phyloP scores from a whole-genome alignment of 2,888 invertebrate genomes.

The Drosophila austrosaltans region DNA sequence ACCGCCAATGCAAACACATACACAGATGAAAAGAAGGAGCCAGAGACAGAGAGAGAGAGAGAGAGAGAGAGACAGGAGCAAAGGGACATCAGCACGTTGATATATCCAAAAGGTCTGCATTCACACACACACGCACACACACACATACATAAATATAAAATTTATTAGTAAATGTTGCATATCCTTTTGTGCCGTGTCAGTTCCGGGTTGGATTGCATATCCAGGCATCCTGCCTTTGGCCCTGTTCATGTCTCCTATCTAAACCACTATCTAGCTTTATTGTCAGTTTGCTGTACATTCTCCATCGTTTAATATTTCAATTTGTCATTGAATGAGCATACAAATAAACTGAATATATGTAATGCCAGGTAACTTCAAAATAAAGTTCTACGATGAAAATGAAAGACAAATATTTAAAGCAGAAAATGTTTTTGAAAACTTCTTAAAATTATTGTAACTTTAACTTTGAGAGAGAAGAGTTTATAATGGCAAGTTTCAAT shows the following conservation, averaged over 20 bases:
- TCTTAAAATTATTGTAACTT: no score
- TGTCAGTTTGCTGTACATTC: constrained; percentile 52
- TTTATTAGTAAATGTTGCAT: constrained; percentile 78
- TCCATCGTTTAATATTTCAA: constrained; percentile 66
- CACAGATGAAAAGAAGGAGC: constrained; percentile 2
- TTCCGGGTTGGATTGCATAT: constrained; percentile 69
- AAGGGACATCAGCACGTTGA: constrained; percentile 6
- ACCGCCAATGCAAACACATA: constrained; percentile 44
- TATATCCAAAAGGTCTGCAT: constrained; percentile 16
- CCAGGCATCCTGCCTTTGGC: constrained; percentile 13
- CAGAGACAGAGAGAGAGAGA: neutral
- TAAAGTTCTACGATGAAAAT: no score
- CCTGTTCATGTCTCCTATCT: constrained; percentile 5
- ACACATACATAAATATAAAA: constrained; percentile 74
- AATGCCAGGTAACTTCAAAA: neutral
- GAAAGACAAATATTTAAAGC: no score
- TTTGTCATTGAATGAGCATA: constrained; percentile 47
- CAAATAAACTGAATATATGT: neutral
- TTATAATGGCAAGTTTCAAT: no score
- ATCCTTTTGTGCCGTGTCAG: constrained; percentile 77
- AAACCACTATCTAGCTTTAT: constrained; percentile 54
- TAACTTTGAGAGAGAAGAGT: no score
- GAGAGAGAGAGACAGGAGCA: neutral
- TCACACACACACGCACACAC: constrained; percentile 2
- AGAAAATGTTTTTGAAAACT: no score